Conservation (phyloP, 2,113 vertebrate species). For the Plotosus lineatus region DNA sequence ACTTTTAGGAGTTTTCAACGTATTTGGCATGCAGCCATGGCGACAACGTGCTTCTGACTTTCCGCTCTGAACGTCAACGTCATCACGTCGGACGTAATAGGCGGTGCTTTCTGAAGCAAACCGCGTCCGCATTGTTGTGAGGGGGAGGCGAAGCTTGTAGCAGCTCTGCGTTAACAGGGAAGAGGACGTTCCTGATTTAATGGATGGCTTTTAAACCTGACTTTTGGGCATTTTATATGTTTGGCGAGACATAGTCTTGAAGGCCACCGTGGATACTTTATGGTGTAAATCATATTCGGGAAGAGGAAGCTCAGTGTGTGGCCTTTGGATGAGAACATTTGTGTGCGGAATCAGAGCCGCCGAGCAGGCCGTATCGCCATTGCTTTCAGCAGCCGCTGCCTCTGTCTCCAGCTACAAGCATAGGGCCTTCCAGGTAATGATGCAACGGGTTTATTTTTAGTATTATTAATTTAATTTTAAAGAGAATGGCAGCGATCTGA, state of each 20-base stretch:
- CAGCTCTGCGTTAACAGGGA: constrained; percentile 36
- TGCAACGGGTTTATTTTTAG: neutral
- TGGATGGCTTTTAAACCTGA: constrained; percentile 57
- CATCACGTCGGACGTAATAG: constrained; percentile 62
- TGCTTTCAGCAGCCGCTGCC: constrained; percentile 59
- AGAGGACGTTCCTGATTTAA: constrained; percentile 27
- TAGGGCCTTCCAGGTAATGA: constrained; percentile 62
- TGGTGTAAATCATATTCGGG: constrained; percentile 28
- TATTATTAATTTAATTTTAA: no score
- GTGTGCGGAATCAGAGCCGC: constrained; percentile 67
- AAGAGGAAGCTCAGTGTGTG: constrained; percentile 47
- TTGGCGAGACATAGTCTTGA: constrained; percentile 12
- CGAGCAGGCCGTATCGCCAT: constrained; percentile 68
- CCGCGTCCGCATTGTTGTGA: constrained; percentile 74
- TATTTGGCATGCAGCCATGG: constrained; percentile 1
- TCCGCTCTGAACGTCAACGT: constrained; percentile 58
- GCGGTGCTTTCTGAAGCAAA: constrained; percentile 71
- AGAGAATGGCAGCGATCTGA: neutral
- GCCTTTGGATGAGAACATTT: constrained; percentile 71
- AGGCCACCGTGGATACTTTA: constrained; percentile 29
- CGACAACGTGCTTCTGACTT: neutral
- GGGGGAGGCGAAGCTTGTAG: constrained; percentile 60
- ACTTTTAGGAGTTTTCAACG: neutral
- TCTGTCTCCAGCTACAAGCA: constrained; percentile 59
- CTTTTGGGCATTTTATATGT: constrained; percentile 22